A percentile compares a stretch with the other conserved stretches of the same genome.
Evolutionary conservation across 2,113 vertebrate species (phyloP).

Genomic region (Apus apus): DNA sequence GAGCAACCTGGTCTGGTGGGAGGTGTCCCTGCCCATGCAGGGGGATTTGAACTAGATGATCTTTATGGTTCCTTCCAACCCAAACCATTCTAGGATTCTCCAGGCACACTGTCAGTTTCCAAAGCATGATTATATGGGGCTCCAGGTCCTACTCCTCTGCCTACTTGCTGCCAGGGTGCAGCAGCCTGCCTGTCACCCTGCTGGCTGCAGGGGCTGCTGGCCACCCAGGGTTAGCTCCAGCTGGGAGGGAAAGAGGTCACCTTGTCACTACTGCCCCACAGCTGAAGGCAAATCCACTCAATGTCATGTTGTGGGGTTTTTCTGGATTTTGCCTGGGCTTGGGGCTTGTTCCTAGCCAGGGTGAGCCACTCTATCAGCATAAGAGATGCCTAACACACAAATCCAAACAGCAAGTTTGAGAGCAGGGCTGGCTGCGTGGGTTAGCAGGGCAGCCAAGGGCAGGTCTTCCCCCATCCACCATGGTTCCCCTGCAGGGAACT

Average conservation of each 20-base stretch:
- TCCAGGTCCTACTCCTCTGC: not conserved
- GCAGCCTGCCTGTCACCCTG: rapidly evolving
- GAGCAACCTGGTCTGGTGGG: too few relatives aligned
- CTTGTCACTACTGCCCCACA: not conserved
- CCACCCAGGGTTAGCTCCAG: not conserved
- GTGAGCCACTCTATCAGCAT: not conserved
- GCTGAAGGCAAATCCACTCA: not conserved
- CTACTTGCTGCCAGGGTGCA: not conserved
- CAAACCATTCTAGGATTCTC: not conserved
- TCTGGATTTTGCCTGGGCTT: not conserved
- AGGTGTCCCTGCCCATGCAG: too few relatives aligned
- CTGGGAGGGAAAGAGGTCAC: not conserved
- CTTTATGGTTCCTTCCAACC: too few relatives aligned
- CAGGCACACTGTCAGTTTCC: not conserved
- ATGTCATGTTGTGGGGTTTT: not conserved
- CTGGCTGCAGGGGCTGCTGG: not conserved
- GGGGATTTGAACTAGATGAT: too few relatives aligned
- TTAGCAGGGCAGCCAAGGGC: not conserved
- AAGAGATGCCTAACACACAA: not conserved
- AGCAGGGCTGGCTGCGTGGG: not conserved
- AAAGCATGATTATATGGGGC: not conserved
- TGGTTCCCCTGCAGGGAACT: not conserved
- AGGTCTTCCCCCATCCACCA: rapidly evolving
- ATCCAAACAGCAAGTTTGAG: not conserved
- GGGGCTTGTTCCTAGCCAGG: not conserved